These are phyloP conservation scores for Adoxophyes honmai DNA, from an alignment of 1,140 invertebrate genomes.

Conservation along the genomic window DNA sequence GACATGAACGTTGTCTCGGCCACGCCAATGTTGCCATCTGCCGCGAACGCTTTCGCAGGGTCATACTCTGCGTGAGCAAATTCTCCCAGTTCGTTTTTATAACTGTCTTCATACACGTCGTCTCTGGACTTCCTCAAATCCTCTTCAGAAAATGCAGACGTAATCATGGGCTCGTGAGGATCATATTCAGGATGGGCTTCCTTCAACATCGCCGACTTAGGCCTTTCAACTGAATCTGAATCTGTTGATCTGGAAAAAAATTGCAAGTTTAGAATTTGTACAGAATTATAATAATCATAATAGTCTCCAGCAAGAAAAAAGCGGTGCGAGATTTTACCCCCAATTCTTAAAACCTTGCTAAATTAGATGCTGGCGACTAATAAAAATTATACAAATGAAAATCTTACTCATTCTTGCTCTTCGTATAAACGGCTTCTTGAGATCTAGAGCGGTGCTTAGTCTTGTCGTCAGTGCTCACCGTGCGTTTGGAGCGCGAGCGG, in stretches of 20 bases:
- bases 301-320: too few relatives aligned
- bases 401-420: conserved; percentile 65
- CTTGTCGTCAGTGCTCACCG: conserved; percentile 43
- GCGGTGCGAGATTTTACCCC: too few relatives aligned
- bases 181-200: conserved; percentile 67
- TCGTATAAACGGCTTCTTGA: conserved; percentile 49
- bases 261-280: neutral
- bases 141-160: conserved; percentile 68
- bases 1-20: conserved; percentile 19
- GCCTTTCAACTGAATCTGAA: conserved; percentile 63
- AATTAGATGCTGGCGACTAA: too few relatives aligned
- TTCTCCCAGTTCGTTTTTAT: conserved; percentile 48
- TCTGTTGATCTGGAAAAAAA: conserved; percentile 56
- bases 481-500: conserved; percentile 45
- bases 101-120: conserved; percentile 59
- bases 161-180: conserved; percentile 71
- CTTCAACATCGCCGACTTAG: conserved; percentile 67
- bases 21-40: conserved; percentile 38
- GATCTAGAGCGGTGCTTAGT: conserved; percentile 55
- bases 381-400: neutral
- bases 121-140: conserved; percentile 63
- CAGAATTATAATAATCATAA: too few relatives aligned
- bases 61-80: conserved; percentile 45
- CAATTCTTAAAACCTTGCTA: too few relatives aligned
- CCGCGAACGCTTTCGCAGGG: conserved; percentile 48